Evolutionary conservation across 2,113 vertebrate species (phyloP), one percentile per base, ranked within the genome.

Genomic region (Chaetura pelagica): DNA sequence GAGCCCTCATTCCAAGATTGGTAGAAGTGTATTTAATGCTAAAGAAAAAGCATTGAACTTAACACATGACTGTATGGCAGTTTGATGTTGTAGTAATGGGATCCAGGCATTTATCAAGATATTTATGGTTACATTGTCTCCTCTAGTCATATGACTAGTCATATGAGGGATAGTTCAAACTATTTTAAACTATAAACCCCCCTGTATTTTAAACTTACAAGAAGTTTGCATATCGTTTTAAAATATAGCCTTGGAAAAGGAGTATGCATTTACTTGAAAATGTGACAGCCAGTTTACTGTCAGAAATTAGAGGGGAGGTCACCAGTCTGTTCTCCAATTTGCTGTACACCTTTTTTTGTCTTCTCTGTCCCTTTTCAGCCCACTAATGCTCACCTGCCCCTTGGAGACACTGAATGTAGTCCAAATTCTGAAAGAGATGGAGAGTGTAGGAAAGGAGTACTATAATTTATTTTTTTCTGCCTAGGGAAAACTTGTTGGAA

Each of bases 401-500:
- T 84, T 9, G 10, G 26, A 86, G n/a, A 14, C 77, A 48, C 3
- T 87, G 42, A 58, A 81, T 21, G 48, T 74, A 62, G 72, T 57
- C 52, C 48, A 30, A 29, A 77, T 86, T 84, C 49, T 82, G 30
- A 62, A 77, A 40, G 15, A 38, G 35, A 8, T 32, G 30, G 74
- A 44, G 17, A 80, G 17, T 21, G 2, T 86, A 52, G 34, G 11
- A 51, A 84, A 88, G 34, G 1, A 69, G 9, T 63, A 40, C n/a
- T 12, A 27, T 68, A 48, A n/a, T 9, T 59, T 26, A 4, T 54
- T 49, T 66, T 66, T 82, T 71, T 63, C 2, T 97, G 6, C 62
- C 34, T 95, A 99, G 99, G 99, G 98, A 51, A 98, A 98, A 92
- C 98, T 99, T 94, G 98, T 99, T 68, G 99, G 99, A 74, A 99